Percentiles rank a stretch among this genome's conserved stretches.
These are phyloP conservation scores for Delia radicum DNA, from an alignment of 1,140 invertebrate species.

Conservation along the genomic window DNA sequence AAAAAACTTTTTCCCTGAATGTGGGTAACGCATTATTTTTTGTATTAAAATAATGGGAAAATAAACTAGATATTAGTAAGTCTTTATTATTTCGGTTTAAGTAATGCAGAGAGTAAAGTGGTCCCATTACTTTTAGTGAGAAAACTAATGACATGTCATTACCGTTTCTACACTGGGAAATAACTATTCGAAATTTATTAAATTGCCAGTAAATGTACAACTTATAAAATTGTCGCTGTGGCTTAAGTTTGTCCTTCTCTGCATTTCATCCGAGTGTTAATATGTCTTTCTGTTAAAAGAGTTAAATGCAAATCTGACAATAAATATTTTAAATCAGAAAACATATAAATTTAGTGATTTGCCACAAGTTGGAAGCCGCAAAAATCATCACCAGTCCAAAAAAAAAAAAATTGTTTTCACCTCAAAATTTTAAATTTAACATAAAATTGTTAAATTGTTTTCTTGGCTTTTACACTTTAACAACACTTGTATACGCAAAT, in stretches of 20 bases:
- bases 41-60: no score
- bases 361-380: constrained; percentile 37
- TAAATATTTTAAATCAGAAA: constrained; percentile 56
- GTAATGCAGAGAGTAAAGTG: no score
- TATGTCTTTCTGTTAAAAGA: not conserved
- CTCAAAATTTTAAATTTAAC: constrained; percentile 8
- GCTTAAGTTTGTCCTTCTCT: not conserved
- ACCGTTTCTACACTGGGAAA: no score
- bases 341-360: constrained; percentile 56
- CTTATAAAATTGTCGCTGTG: no score
- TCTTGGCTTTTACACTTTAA: not conserved
- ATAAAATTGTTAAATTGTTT: constrained; percentile 19
- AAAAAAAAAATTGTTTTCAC: constrained; percentile 18
- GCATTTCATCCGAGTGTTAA: not conserved
- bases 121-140: no score
- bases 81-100: no score
- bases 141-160: no score
- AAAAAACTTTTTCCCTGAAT: no score
- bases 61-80: no score
- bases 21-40: no score
- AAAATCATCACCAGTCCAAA: constrained; percentile 31
- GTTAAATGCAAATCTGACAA: constrained; percentile 31
- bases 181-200: no score
- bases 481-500: not conserved
- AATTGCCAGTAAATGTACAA: no score